Evolutionary conservation across 1,140 invertebrate species (phyloP), one percentile per base, ranked within the genome.

Genomic region (Cepaea nemoralis): DNA sequence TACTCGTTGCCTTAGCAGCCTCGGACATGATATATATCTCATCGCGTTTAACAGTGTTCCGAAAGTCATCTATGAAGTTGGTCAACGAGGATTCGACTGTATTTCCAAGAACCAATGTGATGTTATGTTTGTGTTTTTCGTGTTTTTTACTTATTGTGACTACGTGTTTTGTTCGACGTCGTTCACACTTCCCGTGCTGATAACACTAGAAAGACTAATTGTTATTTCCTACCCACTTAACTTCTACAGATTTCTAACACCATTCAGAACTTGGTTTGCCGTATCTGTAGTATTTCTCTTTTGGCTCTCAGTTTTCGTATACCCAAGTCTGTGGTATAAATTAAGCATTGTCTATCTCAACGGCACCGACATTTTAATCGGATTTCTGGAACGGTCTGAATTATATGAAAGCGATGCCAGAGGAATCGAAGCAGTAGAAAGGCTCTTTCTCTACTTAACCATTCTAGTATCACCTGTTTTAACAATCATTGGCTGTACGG

Each of bases 301-400:
- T 8, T 76, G 33, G 42, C 33, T 76, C 5, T 33, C 42, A 27
- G 1, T 31, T 27, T 24, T 76, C 27, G 31, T 59, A 22, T 76
- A 76, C 27, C 50, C 74, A 27, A 59, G 2, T 6, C 27, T 55
- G 14, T 76, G 74, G 74, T 37, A 55, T 24, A 48, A 75, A n/a
- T 48, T 75, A n/a, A 5, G 33, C 14, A 45, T 45, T 35, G 39
- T 45, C 10, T 50, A 37, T 8, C 16, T 40, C 42, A 22, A 35
- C 8, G 40, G 5, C 12, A 24, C 12, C 39, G 48, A 42, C n/a
- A 42, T 27, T 31, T 45, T 42, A 5, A 35, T 75, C 14, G 71
- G 71, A 3, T 45, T 45, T 50, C 5, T n/a, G n/a, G 71, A 48
- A 27, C 35, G 24, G 8, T 75, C 71, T 40, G 19, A 35, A 3